These are phyloP conservation scores for Diceros bicornis DNA, from an alignment of 2,797 vertebrate genomes.

Conservation along the genomic window DNA sequence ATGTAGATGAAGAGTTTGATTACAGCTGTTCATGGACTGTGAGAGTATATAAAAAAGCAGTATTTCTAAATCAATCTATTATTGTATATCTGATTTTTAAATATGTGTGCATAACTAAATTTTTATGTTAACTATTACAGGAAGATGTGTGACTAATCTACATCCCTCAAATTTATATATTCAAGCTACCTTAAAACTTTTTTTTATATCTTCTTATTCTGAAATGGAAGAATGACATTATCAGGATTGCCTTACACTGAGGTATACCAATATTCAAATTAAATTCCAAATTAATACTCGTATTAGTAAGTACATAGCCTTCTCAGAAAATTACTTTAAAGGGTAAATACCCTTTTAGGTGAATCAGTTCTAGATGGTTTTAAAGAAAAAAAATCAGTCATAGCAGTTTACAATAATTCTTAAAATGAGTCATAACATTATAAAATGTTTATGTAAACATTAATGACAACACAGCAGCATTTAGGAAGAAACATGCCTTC, in stretches of 20 bases:
- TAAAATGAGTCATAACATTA: not conserved
- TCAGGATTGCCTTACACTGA: not conserved
- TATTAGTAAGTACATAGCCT: not conserved
- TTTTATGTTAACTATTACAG: not conserved
- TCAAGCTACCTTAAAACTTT: not conserved
- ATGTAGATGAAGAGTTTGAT: not conserved
- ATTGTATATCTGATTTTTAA: not conserved
- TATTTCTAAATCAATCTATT: not conserved
- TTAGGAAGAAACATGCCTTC: slow-evolving; percentile 91
- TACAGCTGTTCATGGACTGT: not conserved
- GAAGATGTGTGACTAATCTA: not conserved
- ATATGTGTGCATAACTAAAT: not conserved
- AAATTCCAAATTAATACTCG: slow-evolving; percentile 11
- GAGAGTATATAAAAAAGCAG: not conserved
- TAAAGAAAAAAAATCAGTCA: not conserved
- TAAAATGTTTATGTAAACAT: not conserved
- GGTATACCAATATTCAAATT: not conserved
- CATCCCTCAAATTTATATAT: not conserved
- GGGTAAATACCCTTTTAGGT: not conserved
- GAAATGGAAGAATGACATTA: not conserved
- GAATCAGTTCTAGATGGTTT: not conserved
- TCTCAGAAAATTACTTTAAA: slow-evolving; percentile 27
- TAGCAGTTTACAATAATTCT: slow-evolving; percentile 27
- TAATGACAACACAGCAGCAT: not conserved
- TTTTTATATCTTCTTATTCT: not conserved